Base-by-base conservation (phyloP, 2,113 vertebrate species). In the Nansenia antarctica region DNA sequence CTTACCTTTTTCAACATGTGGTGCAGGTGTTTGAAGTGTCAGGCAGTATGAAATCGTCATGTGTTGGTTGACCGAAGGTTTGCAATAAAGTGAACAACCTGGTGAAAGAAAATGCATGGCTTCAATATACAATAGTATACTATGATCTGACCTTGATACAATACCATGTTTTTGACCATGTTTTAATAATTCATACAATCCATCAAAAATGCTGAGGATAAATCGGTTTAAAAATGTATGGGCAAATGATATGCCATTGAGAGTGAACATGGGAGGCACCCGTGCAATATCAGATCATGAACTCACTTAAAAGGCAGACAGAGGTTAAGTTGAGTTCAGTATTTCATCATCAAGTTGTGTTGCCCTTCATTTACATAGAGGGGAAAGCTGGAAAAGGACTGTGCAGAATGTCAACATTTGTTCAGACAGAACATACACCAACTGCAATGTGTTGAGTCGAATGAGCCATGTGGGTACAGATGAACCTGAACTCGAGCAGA, bases 21-120 rank as follows among this genome's bases (percentile, higher is more conserved):
- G 54, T 37, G 30, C 57, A 32, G 39, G 55, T 64, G 55, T 74
- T 80, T 80, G 77, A 83, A 67, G 67, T 73, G 39, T 42, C 47
- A 65, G 9, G 27, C 69, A 80, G 62, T 65, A 31, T 6, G 31
- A 22, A 39, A n/a, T n/a, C n/a, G 64, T 62, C n/a, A 24, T 60
- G 12, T 39, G 30, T 32, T 42, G 64, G 70, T 55, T 34, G 30
- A 57, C 34, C 3, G 24, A 32, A 27, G 14, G 4, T 49, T 49
- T n/a, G 64, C 18, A 18, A 32, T 31, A 52, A 65, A 66, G 34
- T n/a, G n/a, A n/a, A n/a, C n/a, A n/a, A n/a, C n/a, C n/a, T n/a
- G n/a, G n/a, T n/a, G n/a, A n/a, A 66, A 31, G 6, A 66, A 9
- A 14, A 1, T 69, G 24, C 9, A 18, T n/a, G n/a, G n/a, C n/a